Percentiles rank a stretch among this genome's conserved stretches.
Evolutionary conservation across 1,140 invertebrate genomes (phyloP).

Genomic region (Magallana gigas): DNA sequence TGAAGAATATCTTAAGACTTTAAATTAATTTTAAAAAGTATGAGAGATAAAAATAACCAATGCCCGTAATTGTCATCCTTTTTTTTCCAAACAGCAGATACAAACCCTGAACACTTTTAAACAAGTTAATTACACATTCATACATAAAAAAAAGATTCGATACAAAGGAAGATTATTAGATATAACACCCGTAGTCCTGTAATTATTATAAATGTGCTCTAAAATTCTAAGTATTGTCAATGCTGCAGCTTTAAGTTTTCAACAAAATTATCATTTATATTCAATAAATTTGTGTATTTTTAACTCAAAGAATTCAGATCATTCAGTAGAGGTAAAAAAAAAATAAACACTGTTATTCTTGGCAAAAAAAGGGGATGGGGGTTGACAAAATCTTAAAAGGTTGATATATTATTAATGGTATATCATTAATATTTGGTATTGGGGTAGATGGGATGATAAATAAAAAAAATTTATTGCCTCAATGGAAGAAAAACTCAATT

Average conservation of each 20-base stretch:
- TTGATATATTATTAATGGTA: too few species aligned
- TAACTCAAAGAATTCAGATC: conserved; percentile 81
- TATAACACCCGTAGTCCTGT: not conserved
- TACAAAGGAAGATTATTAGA: conserved; percentile 7
- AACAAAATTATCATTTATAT: not conserved
- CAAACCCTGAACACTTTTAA: not conserved
- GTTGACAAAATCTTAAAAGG: too few species aligned
- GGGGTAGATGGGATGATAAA: too few species aligned
- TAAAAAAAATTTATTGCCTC: too few species aligned
- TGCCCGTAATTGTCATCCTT: not conserved
- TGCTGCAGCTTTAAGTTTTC: not conserved
- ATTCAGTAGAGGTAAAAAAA: conserved; percentile 82
- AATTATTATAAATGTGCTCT: not conserved
- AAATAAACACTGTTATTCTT: too few species aligned
- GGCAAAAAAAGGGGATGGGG: too few species aligned
- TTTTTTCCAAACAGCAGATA: not conserved
- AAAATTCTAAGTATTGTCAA: not conserved
- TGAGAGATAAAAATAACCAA: not conserved
- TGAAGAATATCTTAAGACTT: not conserved
- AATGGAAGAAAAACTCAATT: not conserved
- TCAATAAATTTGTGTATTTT: not conserved
- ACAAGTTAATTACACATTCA: not conserved
- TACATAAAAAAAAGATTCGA: not conserved
- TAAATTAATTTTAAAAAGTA: not conserved
- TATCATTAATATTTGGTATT: too few species aligned